Conservation (phyloP, 1,140 invertebrate species). For the Apis laboriosa region DNA sequence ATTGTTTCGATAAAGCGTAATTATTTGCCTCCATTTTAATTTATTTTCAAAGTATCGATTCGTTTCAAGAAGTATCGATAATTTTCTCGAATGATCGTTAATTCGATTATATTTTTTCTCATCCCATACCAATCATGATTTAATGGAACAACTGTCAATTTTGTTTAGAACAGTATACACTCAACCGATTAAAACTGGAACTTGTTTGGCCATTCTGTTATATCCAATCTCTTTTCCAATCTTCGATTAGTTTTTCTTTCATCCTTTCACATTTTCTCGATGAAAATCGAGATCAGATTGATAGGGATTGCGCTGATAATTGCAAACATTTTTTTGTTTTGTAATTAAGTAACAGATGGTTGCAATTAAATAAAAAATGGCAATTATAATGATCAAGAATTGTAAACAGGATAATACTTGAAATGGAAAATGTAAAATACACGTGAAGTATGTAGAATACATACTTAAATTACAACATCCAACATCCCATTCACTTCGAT, state of each 20-base stretch:
- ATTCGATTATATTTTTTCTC: neutral
- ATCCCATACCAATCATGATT: neutral
- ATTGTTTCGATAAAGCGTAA: no score
- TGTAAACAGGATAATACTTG: neutral
- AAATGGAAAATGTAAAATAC: neutral
- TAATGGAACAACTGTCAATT: neutral
- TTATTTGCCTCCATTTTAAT: no score
- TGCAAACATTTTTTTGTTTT: no score
- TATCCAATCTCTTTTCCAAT: neutral
- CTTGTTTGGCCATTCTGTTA: neutral
- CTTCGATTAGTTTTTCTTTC: conserved; percentile 21
- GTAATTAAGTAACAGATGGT: no score
- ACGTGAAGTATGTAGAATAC: neutral
- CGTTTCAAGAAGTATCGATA: no score
- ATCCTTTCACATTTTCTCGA: neutral
- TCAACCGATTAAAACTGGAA: neutral
- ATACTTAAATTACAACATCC: neutral
- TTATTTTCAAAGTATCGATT: neutral
- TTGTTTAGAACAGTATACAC: neutral
- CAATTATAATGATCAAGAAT: no score
- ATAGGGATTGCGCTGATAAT: no score
- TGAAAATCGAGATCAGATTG: neutral
- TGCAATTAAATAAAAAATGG: no score
- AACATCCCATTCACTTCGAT: neutral
- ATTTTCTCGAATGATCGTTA: neutral